Conservation (phyloP, 2,797 vertebrate species). For the Sardinella longiceps region DNA sequence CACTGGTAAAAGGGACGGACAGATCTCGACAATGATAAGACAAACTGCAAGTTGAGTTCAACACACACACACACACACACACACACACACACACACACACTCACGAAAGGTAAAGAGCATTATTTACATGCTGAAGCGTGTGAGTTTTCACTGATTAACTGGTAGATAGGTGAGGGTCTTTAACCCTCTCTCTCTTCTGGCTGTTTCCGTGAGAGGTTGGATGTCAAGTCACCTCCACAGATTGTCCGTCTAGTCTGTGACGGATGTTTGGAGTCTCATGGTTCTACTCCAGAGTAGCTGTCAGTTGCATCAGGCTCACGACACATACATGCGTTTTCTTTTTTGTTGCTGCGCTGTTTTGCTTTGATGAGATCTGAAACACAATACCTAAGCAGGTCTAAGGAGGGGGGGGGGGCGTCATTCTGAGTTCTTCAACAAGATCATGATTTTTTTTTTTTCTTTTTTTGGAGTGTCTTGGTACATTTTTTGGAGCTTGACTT, state of each 20-base stretch:
- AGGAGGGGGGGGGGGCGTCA: background rate
- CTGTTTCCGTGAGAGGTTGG: background rate
- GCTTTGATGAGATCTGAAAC: background rate
- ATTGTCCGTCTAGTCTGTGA: background rate
- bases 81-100: constrained; percentile 16
- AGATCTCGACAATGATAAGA: background rate
- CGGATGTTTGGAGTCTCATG: background rate
- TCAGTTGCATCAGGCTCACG: background rate
- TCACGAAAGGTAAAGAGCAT: background rate
- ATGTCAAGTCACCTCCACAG: background rate
- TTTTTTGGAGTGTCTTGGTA: background rate
- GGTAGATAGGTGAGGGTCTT: background rate
- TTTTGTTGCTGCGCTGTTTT: background rate
- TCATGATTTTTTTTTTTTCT: background rate
- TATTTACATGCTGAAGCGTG: constrained; percentile 19
- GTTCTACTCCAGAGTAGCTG: background rate
- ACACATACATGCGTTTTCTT: background rate
- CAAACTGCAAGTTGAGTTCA: background rate
- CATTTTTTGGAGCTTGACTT: background rate
- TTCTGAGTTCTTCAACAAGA: background rate
- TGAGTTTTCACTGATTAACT: background rate
- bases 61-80: background rate
- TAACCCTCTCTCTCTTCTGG: background rate
- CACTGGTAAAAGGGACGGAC: background rate
- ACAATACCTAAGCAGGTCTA: background rate